These are phyloP conservation scores for Euproctis similis DNA, from an alignment of 2,888 invertebrate genomes.

Conservation along the genomic window DNA sequence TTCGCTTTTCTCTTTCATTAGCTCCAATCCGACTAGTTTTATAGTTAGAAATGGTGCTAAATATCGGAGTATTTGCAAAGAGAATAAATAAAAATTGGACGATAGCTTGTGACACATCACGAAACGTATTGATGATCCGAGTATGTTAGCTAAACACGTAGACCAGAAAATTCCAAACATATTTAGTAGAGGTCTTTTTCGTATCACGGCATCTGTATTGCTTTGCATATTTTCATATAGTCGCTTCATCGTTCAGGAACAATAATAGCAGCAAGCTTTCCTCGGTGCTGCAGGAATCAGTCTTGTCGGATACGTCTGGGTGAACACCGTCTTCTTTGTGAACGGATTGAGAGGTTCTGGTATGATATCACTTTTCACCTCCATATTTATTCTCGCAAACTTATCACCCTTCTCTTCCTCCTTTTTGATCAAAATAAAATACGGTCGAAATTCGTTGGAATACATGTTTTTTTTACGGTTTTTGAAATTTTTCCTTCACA, in stretches of 20 bases:
- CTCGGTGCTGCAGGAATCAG: conserved; percentile 57
- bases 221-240: conserved; percentile 26
- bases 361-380: conserved; percentile 45
- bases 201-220: conserved; percentile 12
- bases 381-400: conserved; percentile 56
- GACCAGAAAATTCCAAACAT: conserved; percentile 40
- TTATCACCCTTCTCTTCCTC: conserved; percentile 67
- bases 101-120: conserved; percentile 43
- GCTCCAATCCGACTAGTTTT: conserved; percentile 9
- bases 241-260: conserved; percentile 26
- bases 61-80: conserved; percentile 36
- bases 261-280: conserved; percentile 51
- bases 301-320: conserved; percentile 58
- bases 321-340: conserved; percentile 42
- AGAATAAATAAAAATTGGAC: conserved; percentile 45
- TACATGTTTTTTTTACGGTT: conserved; percentile 34
- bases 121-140: conserved; percentile 36
- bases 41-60: conserved; percentile 35
- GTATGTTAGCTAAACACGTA: conserved; percentile 32
- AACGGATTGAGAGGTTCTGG: conserved; percentile 49
- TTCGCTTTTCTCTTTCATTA: not conserved
- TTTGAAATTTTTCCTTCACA: too few species aligned
- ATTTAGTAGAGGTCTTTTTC: conserved; percentile 30
- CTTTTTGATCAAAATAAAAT: conserved; percentile 50
- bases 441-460: conserved; percentile 58